These are phyloP conservation scores for Acinonyx jubatus DNA, from an alignment of 2,113 vertebrate species.

Conservation along the genomic window DNA sequence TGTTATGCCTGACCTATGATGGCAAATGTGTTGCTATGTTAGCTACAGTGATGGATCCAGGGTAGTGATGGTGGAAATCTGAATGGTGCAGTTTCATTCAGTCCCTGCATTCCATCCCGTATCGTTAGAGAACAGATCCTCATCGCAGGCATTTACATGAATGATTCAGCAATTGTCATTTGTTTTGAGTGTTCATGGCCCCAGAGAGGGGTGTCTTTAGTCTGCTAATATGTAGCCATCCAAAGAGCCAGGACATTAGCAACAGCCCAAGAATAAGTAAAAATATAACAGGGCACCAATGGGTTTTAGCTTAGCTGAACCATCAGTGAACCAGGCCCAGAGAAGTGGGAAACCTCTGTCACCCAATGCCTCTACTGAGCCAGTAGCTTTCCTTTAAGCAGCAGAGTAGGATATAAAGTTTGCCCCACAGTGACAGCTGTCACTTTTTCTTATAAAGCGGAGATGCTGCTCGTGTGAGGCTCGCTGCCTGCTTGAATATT, in stretches of 20 bases:
- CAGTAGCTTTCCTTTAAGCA: not conserved
- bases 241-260: not conserved
- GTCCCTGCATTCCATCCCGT: not conserved
- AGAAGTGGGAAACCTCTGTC: not conserved
- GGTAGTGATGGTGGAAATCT: not conserved
- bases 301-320: not conserved
- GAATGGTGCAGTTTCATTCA: not conserved
- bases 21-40: not conserved
- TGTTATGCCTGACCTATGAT: not conserved
- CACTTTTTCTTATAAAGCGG: not conserved
- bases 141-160: not conserved
- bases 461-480: not conserved
- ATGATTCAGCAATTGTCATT: not conserved
- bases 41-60: not conserved
- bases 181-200: not conserved
- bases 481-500: not conserved
- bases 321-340: not conserved
- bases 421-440: not conserved
- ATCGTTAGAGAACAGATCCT: not conserved
- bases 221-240: not conserved
- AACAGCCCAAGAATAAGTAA: not conserved
- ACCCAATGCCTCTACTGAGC: rapidly evolving
- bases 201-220: not conserved
- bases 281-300: not conserved
- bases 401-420: not conserved